Evolutionary conservation across 2,113 vertebrate species (phyloP).

Genomic region (Probosciger aterrimus): DNA sequence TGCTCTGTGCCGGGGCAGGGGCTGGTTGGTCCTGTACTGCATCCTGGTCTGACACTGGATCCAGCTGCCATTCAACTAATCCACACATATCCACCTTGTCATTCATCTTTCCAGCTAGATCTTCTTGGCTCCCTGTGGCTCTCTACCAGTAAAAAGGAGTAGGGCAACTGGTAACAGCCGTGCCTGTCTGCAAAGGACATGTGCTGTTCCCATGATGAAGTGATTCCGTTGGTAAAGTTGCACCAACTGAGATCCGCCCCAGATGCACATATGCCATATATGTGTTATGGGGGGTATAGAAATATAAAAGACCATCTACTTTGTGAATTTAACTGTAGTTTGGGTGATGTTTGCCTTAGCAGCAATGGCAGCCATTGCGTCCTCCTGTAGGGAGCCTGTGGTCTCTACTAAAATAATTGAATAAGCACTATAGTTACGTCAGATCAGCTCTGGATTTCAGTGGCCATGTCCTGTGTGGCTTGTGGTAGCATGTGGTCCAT

Average conservation of each 20-base stretch:
- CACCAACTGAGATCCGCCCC: fast-evolving
- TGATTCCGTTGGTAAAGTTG: fast-evolving
- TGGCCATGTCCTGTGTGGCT: not conserved
- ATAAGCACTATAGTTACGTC: not conserved
- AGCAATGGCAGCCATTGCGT: not conserved
- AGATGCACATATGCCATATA: not conserved
- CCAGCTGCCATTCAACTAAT: fast-evolving
- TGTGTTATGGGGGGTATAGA: not conserved
- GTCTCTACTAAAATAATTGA: not conserved
- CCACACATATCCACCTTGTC: not conserved
- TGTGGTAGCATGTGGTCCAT: not conserved
- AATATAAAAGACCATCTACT: not conserved
- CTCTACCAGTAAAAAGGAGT: not conserved
- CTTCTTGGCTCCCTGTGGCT: not conserved
- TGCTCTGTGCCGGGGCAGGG: not conserved
- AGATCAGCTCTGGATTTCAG: not conserved
- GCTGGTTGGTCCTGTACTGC: not conserved
- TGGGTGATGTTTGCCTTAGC: not conserved
- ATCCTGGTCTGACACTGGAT: not conserved
- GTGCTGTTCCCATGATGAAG: fast-evolving
- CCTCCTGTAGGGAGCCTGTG: not conserved
- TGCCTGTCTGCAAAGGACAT: not conserved
- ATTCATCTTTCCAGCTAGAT: not conserved
- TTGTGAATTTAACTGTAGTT: not conserved
- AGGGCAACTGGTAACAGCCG: not conserved